Percentiles rank a stretch among this genome's conserved stretches.
phyloP scores from a whole-genome alignment of 2,113 vertebrate genomes.

The Peucedramus taeniatus region DNA sequence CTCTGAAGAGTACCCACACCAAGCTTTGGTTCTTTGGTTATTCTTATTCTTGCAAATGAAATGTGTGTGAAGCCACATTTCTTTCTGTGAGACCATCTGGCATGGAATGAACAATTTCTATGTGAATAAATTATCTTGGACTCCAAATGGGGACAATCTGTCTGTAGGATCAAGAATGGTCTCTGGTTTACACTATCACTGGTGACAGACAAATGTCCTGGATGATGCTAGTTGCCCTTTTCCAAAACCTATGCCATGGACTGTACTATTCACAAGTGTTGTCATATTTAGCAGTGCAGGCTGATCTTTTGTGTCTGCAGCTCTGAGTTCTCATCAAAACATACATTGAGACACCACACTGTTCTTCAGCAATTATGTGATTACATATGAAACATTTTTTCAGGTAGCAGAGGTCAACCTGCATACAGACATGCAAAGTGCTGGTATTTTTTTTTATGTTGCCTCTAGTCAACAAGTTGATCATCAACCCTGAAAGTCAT shows the following conservation, averaged over 20 bases:
- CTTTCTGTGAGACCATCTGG: neutral
- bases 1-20: neutral
- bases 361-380: neutral
- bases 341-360: neutral
- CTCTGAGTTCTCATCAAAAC: neutral
- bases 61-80: neutral
- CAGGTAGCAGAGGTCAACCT: neutral
- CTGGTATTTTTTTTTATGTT: neutral
- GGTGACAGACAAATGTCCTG: neutral
- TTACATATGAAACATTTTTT: neutral
- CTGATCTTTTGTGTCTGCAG: neutral
- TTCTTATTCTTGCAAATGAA: neutral
- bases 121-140: neutral
- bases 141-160: neutral
- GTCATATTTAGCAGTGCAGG: neutral
- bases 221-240: neutral
- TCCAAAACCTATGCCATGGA: neutral
- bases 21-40: neutral
- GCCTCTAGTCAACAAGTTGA: neutral
- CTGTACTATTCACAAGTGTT: neutral
- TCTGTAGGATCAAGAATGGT: neutral
- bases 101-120: neutral
- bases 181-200: neutral
- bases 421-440: rapidly evolving
- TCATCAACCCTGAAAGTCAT: neutral